Base-by-base conservation (phyloP, 2,797 vertebrate species). In the Loris lydekkerianus region DNA sequence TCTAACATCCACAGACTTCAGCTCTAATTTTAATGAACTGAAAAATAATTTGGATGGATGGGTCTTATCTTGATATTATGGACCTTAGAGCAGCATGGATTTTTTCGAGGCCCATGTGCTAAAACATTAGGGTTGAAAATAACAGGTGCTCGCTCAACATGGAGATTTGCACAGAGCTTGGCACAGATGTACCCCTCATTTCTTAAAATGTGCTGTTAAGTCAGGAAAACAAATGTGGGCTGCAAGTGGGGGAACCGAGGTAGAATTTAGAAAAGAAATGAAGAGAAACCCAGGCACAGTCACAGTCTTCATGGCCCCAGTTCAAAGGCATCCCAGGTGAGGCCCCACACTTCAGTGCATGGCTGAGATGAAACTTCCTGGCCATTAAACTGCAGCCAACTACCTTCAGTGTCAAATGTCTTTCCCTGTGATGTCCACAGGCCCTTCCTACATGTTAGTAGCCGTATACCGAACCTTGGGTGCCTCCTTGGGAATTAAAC, bases 1-100 rank as follows among this genome's bases (percentile, higher is more conserved):
- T 72, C 81, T 70, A 20, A 76, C 37, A 69, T 67, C n/a, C 65
- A 63, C 40, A 85, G 77, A 76, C 40, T 75, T 82, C 13, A 11
- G 14, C 58, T 93, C 56, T 72, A 72, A 77, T 87, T 46, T 96
- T 61, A 93, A 37, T 77, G 73, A 87, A 14, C 4, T 78, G 40
- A 40, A 80, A 88, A 82, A 49, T 34, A 87, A 86, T 70, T 70
- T 91, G 23, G 23, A 21, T 81, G 60, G 67, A n/a, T 53, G 53
- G 18, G 25, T 81, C 31, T 53, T 53, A 58, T 27, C 18, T 31
- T n/a, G 37, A 60, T 5, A 70, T 10, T 29, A 60, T 7, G 34
- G 34, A 17, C 53, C 37, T 92, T 37, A 37, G 27, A 87, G 49
- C 9, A 27, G 13, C 56, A 25, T 3, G 18, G 34, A 27, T 49